Conservation (phyloP, 2,113 vertebrate genomes). For the Mustelus asterias region DNA sequence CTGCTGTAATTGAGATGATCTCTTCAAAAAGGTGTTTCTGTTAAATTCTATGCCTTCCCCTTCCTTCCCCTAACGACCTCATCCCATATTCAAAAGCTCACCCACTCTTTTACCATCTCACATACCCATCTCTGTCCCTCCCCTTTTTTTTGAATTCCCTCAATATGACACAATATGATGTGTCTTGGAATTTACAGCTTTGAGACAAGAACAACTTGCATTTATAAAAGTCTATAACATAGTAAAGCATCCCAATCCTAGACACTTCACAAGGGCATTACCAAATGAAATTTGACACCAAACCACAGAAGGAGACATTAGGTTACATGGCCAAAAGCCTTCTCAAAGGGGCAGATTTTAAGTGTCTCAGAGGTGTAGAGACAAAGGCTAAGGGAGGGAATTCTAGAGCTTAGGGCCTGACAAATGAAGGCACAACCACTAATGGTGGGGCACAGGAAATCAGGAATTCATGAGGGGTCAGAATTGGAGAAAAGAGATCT, state of each 20-base stretch:
- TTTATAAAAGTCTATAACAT: not conserved
- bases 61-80: not conserved
- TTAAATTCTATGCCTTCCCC: not conserved
- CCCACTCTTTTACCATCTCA: not conserved
- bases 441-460: not conserved
- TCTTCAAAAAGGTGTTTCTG: not conserved
- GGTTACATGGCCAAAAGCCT: not conserved
- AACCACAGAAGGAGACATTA: not conserved
- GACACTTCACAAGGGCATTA: not conserved
- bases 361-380: not conserved
- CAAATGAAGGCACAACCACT: not conserved
- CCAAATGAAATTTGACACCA: not conserved
- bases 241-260: not conserved
- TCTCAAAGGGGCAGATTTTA: not conserved
- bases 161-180: not conserved
- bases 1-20: not conserved
- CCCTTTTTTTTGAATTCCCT: not conserved
- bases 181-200: not conserved
- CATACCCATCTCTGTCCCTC: not conserved
- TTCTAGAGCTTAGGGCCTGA: not conserved
- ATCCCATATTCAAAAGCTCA: not conserved
- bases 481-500: not conserved
- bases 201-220: not conserved
- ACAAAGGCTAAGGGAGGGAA: not conserved
- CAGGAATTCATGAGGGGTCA: not conserved